Percentiles rank a stretch among this genome's conserved stretches.
Conservation (phyloP, 2,113 vertebrate species). For the Natator depressus region DNA sequence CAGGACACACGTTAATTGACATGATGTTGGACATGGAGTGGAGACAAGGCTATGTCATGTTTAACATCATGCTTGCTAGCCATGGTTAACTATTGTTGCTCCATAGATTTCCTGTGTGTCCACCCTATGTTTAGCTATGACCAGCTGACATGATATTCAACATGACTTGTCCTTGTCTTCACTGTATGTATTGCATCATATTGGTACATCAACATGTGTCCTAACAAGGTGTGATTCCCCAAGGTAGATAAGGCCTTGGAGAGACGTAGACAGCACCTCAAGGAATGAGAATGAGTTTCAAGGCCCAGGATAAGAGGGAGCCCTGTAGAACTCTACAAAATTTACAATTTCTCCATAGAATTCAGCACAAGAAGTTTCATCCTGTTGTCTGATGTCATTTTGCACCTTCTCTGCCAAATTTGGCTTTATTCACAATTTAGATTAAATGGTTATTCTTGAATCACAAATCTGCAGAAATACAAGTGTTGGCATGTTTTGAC, state of each 20-base stretch:
- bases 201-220: neutral
- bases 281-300: too few species aligned
- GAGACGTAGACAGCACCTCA: neutral
- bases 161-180: neutral
- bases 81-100: neutral
- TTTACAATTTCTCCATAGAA: neutral
- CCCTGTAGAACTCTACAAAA: neutral
- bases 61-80: neutral
- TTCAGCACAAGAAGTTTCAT: neutral
- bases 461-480: neutral
- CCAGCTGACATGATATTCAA: neutral
- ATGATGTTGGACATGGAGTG: neutral
- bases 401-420: neutral
- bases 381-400: neutral
- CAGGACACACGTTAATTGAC: neutral
- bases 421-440: neutral
- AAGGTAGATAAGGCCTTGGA: neutral
- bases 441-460: neutral
- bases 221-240: neutral
- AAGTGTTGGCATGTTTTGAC: neutral
- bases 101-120: too few species aligned
- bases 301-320: neutral
- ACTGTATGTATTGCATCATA: neutral
- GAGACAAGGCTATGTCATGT: neutral
- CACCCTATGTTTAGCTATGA: neutral